Evolutionary conservation across 2,888 invertebrate species (phyloP), one percentile per base, ranked within the genome.

Genomic region (Pollenia labialis): DNA sequence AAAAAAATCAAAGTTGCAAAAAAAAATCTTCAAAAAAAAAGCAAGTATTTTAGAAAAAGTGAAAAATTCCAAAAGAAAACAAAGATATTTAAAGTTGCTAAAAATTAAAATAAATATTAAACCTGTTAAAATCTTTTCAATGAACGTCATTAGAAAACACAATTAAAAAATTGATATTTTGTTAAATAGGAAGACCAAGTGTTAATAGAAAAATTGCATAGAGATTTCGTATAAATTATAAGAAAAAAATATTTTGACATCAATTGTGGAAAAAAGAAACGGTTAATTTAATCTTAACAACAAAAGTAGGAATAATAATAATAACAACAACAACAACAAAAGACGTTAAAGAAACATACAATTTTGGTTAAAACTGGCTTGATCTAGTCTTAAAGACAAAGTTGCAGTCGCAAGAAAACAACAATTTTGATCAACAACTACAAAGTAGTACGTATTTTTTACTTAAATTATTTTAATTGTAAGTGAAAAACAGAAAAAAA

Each of bases 341-440:
- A 82, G 16, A 71, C 56, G 44, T 64, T 72, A 62, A 81, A 81
- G 72, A 66, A 69, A 85, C n/a, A 46, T 14, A 71, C 40, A 76
- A 79, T 72, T 74, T 75, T 75, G 80, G 18, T 84, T 56, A 69
- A 64, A 82, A 82, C 79, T 77, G 80, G 77, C 68, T 81, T 69
- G 60, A 76, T 82, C 76, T 69, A 80, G 72, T 75, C 66, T 80
- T 50, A 62, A 32, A 75, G 40, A 56, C 32, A 86, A 79, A 82
- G 32, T 76, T 75, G 68, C 68, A 32, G 14, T 40, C 50, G 69
- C 32, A 52, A 60, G 71, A 68, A 66, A 58, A 74, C 54, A 60
- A 74, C 80, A n/a, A n/a, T 12, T 64, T 18, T 62, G 8, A 2
- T 46, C 54, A 72, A 56, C 23, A 23, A 66, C 56, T 32, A 81